Evolutionary conservation across 1,140 invertebrate species (phyloP), one percentile per base, ranked within the genome.

Genomic region (Panagrolaimus sp.): DNA sequence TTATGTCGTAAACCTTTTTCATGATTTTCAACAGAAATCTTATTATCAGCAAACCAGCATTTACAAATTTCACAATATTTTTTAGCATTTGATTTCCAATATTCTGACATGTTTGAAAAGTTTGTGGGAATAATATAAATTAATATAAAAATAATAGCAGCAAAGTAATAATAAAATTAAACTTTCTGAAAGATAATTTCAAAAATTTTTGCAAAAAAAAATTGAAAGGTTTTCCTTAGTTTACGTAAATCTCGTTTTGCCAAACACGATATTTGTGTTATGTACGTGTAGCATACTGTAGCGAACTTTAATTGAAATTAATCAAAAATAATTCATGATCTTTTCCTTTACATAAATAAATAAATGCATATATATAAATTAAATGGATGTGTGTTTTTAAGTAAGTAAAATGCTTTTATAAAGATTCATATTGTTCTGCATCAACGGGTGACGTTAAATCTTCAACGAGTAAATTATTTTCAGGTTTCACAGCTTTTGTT

Each of bases 51-150:
- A 75, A 96, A 90, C 93, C 94, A 98, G 83, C 93, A 96, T 85
- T 96, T 97, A 84, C 94, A 98, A 84, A 93, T 93, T 75, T 96
- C 92, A 82, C 94, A 98, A 84, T 90, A 96, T 84, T 96, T 96
- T 66, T 92, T 89, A 0, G 91, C 91, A 75, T 93, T 89, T 38
- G 93, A 96, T 85, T 95, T 93, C 94, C 94, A 98, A 83, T 93
- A 96, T 77, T 96, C 93, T 8, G 94, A 89, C 94, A 79, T 79
- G 25, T 43, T 78, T n/a, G 42, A 25, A 71, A 51, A 51, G 2
- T 57, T 57, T n/a, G 8, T 3, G 20, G n/a, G n/a, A n/a, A n/a
- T n/a, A n/a, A 25, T 3, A 25, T 57, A 20, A 25, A 57, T 20
- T 16, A 48, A 57, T 38, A 38, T 4, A 38, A 7, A 4, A 38